phyloP scores from a whole-genome alignment of 2,888 invertebrate genomes.

The Mystacides longicornis region DNA sequence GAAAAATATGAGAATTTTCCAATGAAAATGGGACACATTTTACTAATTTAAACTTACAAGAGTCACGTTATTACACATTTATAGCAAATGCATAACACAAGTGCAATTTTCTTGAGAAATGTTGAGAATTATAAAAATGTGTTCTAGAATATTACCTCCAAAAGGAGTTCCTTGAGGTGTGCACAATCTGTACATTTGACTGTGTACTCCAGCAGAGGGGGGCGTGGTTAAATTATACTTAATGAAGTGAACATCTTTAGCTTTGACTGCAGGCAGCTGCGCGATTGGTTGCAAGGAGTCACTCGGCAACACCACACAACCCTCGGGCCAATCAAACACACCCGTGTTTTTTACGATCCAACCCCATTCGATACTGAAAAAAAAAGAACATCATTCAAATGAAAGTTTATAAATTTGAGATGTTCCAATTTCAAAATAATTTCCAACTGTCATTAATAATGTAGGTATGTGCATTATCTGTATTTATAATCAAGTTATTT shows the following conservation, averaged over 20 bases:
- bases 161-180: conserved; percentile 83
- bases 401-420: too few relatives aligned
- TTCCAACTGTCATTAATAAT: too few relatives aligned
- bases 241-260: conserved; percentile 2
- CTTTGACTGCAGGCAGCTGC: conserved; percentile 30
- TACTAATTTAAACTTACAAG: too few relatives aligned
- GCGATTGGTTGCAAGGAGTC: conserved; percentile 57
- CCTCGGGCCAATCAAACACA: conserved; percentile 78
- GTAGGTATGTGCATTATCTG: too few relatives aligned
- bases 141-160: conserved; percentile 62
- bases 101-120: too few relatives aligned
- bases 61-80: too few relatives aligned
- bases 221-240: conserved; percentile 31
- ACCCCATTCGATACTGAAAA: conserved; percentile 64
- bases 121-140: too few relatives aligned
- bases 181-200: conserved; percentile 85
- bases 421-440: too few relatives aligned
- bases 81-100: background rate
- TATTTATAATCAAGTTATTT: too few relatives aligned
- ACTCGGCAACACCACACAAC: conserved; percentile 69
- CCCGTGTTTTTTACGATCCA: conserved; percentile 89
- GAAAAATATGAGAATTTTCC: too few relatives aligned
- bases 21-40: too few relatives aligned
- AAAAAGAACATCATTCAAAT: background rate
- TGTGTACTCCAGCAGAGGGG: conserved; percentile 62